A percentile compares a stretch with the other conserved stretches of the same genome.
Evolutionary conservation across 2,113 vertebrate genomes (phyloP).

Genomic region (Neopipo cinnamomea): DNA sequence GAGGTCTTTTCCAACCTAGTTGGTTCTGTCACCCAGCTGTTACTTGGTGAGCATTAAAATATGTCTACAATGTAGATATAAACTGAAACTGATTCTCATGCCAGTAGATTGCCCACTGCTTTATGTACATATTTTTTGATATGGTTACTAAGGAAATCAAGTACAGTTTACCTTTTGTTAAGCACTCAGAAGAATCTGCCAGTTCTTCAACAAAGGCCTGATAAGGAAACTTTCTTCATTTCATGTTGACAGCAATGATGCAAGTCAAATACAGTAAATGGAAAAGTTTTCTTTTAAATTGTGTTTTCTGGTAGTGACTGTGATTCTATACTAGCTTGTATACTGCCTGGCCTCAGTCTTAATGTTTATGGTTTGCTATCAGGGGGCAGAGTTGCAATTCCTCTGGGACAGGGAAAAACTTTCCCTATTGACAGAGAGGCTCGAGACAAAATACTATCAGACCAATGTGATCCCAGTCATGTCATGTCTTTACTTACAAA

Average conservation of each 20-base stretch:
- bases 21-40: neutral
- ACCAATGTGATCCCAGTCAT: no score
- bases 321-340: neutral
- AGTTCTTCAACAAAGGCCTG: slow-evolving; percentile 80
- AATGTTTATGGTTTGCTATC: neutral
- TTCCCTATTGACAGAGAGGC: no score
- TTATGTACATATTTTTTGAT: neutral
- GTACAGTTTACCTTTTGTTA: neutral
- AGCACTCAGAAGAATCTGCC: slow-evolving; percentile 75
- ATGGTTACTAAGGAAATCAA: neutral
- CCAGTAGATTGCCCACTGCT: neutral
- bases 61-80: neutral
- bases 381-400: neutral
- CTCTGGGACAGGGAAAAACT: neutral
- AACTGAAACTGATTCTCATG: neutral
- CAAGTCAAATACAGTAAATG: neutral
- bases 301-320: neutral
- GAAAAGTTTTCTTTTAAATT: neutral
- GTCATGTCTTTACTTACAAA: no score
- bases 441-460: no score
- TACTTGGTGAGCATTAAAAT: neutral
- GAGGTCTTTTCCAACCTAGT: no score
- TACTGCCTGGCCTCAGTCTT: neutral
- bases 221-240: slow-evolving; percentile 72
- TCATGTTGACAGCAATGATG: neutral